Conservation (phyloP, 2,888 invertebrate species). For the Mimas tiliae region DNA sequence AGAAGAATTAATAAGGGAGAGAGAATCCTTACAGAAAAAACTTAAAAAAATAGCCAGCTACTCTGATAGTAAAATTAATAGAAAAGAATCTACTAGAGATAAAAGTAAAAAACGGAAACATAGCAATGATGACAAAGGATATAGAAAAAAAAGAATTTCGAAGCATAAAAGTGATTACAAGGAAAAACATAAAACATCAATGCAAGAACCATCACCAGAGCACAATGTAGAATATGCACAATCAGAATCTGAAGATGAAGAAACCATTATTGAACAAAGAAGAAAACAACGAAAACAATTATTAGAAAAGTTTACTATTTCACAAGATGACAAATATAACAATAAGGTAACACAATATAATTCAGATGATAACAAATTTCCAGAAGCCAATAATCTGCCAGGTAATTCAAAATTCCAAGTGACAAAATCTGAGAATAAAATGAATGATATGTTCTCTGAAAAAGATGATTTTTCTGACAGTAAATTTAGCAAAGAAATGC, state of each 20-base stretch:
- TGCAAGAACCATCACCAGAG: constrained; percentile 66
- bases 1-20: constrained; percentile 67
- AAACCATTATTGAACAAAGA: constrained; percentile 94
- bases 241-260: constrained; percentile 93
- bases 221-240: constrained; percentile 85
- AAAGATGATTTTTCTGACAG: constrained; percentile 93
- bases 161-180: constrained; percentile 36
- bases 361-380: constrained; percentile 31
- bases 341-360: constrained; percentile 39
- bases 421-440: constrained; percentile 64
- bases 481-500: constrained; percentile 66
- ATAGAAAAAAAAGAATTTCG: constrained; percentile 37
- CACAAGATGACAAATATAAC: constrained; percentile 38
- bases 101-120: constrained; percentile 50
- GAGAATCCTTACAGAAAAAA: constrained; percentile 66
- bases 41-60: constrained; percentile 58
- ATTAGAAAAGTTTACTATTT: constrained; percentile 81
- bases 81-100: constrained; percentile 38
- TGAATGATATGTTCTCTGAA: constrained; percentile 96
- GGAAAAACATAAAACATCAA: constrained; percentile 33
- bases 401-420: constrained; percentile 30
- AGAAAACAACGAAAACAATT: constrained; percentile 94
- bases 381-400: constrained; percentile 33
- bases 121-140: constrained; percentile 41
- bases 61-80: constrained; percentile 42